Evolutionary conservation across 2,888 invertebrate genomes (phyloP).

Genomic region (Napeogenes inachia): DNA sequence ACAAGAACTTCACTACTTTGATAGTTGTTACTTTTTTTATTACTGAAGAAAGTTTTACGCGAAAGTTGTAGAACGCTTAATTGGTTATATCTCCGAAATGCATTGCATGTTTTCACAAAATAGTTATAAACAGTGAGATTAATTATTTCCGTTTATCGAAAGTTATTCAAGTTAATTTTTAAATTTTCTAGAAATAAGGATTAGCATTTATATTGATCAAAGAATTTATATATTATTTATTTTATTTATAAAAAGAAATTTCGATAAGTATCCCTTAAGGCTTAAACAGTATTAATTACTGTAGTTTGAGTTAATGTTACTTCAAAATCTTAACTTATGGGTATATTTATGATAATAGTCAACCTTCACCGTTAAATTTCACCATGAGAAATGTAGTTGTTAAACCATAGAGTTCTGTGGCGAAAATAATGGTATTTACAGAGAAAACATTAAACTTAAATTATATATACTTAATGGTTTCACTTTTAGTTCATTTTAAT

Average conservation of each 20-base stretch:
- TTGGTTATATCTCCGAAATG: conserved; percentile 17
- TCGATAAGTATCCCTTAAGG: too few relatives aligned
- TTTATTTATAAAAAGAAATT: too few relatives aligned
- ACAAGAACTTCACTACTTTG: not conserved
- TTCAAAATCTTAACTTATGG: not conserved
- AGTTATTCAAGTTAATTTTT: not conserved
- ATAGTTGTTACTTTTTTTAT: not conserved
- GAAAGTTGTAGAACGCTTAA: conserved; percentile 24
- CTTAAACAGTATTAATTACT: too few relatives aligned
- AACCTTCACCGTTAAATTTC: conserved; percentile 21
- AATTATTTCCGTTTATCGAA: not conserved
- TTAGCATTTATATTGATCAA: too few relatives aligned
- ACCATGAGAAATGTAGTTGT: conserved; percentile 25
- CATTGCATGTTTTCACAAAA: conserved; percentile 7
- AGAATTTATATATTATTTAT: too few relatives aligned
- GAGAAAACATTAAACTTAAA: conserved; percentile 24
- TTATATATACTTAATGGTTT: conserved; percentile 9
- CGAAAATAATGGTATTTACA: conserved; percentile 23
- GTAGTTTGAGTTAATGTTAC: too few relatives aligned
- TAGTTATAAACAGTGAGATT: not conserved
- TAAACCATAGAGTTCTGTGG: conserved; percentile 19
- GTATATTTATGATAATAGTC: conserved; percentile 29
- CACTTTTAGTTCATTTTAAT: not conserved
- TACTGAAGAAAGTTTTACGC: conserved; percentile 23
- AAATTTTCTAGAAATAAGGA: not conserved